These are phyloP conservation scores for Zosterops japonicus DNA, from an alignment of 2,113 vertebrate genomes.

Conservation along the genomic window DNA sequence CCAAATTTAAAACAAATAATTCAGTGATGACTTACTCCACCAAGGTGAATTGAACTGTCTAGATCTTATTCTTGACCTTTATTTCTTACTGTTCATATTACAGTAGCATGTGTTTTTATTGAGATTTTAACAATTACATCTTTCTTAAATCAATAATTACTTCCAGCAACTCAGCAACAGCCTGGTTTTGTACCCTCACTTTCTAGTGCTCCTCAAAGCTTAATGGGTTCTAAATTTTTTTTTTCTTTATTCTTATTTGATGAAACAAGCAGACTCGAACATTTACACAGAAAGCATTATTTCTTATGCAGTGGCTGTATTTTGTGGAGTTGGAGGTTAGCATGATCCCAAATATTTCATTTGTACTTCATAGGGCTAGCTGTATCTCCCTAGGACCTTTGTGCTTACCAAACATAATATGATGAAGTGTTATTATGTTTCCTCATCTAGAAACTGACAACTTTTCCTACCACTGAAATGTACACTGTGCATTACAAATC, in stretches of 20 bases:
- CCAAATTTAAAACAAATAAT: not conserved
- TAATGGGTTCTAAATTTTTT: not conserved
- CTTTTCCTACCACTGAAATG: not conserved
- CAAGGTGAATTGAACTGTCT: not conserved
- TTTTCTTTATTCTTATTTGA: not conserved
- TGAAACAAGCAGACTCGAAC: not conserved
- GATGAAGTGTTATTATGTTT: slow-evolving; percentile 19
- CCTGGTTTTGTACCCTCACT: not conserved
- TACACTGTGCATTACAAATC: not conserved
- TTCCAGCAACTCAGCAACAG: not conserved
- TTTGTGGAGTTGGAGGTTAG: not conserved
- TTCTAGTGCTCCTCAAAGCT: not conserved
- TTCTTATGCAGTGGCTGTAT: not conserved
- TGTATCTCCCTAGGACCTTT: slow-evolving; percentile 1
- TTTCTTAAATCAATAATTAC: not conserved
- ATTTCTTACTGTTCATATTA: not conserved
- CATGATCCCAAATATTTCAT: not conserved
- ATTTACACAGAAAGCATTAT: not conserved
- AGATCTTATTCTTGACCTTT: not conserved
- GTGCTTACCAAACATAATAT: not conserved
- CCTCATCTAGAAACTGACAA: slow-evolving; percentile 33
- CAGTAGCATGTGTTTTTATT: not conserved
- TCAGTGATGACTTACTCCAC: not conserved
- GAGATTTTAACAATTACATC: not conserved
- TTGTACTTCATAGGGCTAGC: not conserved